These are phyloP conservation scores for Gymnocheta viridis DNA, from an alignment of 2,888 invertebrate species.

Conservation along the genomic window DNA sequence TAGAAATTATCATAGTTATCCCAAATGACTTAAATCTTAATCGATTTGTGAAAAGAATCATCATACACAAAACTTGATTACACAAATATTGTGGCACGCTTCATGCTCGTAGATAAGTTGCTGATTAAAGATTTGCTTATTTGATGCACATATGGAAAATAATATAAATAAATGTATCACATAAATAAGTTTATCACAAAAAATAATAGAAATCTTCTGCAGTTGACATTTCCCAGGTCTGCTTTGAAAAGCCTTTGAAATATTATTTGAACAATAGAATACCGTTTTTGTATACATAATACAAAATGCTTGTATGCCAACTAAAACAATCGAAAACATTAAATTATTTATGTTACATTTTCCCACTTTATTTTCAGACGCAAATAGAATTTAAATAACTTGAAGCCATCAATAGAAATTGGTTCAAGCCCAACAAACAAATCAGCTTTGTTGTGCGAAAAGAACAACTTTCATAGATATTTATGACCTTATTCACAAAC, in stretches of 20 bases:
- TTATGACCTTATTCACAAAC: too few relatives aligned
- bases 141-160: too few relatives aligned
- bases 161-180: too few relatives aligned
- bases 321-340: not conserved
- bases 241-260: not conserved
- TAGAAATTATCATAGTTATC: not conserved
- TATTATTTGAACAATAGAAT: not conserved
- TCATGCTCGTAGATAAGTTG: not conserved
- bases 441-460: not conserved
- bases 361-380: not conserved
- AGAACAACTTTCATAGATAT: too few relatives aligned
- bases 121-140: too few relatives aligned
- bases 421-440: constrained; percentile 12
- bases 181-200: too few relatives aligned
- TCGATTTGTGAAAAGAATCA: not conserved
- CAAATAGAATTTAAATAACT: not conserved
- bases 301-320: not conserved
- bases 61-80: not conserved
- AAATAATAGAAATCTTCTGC: not conserved
- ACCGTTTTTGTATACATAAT: not conserved
- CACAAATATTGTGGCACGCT: not conserved
- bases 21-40: constrained; percentile 10
- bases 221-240: not conserved
- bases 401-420: not conserved
- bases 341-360: not conserved